Percentiles rank a stretch among this genome's conserved stretches.
Conservation (phyloP, 2,888 invertebrate species). For the Portevinia maculata region DNA sequence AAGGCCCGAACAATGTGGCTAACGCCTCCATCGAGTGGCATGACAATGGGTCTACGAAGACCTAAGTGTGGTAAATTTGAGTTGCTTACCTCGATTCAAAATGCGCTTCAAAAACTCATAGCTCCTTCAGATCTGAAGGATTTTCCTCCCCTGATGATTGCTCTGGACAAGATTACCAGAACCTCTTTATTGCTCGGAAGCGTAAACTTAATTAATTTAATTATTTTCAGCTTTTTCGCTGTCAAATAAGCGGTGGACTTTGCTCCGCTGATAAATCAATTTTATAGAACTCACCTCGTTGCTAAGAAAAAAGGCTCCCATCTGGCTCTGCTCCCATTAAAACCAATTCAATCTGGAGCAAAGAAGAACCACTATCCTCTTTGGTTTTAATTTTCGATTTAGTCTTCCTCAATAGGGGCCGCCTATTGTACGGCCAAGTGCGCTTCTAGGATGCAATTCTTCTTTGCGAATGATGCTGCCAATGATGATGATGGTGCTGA, state of each 20-base stretch:
- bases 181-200: no score
- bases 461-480: slow-evolving; percentile 44
- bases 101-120: no score
- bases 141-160: no score
- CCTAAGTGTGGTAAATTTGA: no score
- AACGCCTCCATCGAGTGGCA: no score
- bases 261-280: slow-evolving; percentile 63
- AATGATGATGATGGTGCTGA: slow-evolving; percentile 49
- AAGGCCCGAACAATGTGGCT: no score
- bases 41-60: no score
- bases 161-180: no score
- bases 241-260: slow-evolving; percentile 63
- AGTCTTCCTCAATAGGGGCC: slow-evolving; percentile 53
- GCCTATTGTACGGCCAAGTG: slow-evolving; percentile 40
- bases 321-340: slow-evolving; percentile 43
- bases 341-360: slow-evolving; percentile 66
- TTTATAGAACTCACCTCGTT: slow-evolving; percentile 11
- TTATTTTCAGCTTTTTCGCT: slow-evolving; percentile 49
- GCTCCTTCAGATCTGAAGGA: no score
- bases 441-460: slow-evolving; percentile 53
- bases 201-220: slow-evolving; percentile 51
- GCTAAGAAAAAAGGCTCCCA: slow-evolving; percentile 25
- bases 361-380: slow-evolving; percentile 37
- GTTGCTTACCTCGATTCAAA: no score
- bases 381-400: slow-evolving; percentile 66